Evolutionary conservation across 1,140 invertebrate species (phyloP).

Genomic region (Drosophila pruinosa): DNA sequence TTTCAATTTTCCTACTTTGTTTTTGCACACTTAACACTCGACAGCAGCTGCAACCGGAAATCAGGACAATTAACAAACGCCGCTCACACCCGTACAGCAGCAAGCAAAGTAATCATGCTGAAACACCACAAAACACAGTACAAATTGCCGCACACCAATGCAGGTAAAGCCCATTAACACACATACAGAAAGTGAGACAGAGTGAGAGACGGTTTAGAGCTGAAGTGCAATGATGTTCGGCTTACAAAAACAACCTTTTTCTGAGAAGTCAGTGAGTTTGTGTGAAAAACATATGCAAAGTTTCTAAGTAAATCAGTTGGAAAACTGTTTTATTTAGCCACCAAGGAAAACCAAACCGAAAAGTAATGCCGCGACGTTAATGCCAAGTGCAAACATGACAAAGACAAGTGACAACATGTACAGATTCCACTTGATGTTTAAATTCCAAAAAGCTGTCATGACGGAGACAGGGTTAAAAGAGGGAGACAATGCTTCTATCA

Average conservation of each 20-base stretch:
- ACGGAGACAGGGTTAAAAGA: neutral
- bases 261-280: constrained; percentile 7
- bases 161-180: constrained; percentile 21
- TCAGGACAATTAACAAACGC: constrained; percentile 37
- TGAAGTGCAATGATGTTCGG: constrained; percentile 26
- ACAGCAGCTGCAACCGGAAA: constrained; percentile 29
- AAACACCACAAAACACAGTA: constrained; percentile 33
- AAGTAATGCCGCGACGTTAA: constrained; percentile 18
- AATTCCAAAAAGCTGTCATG: neutral
- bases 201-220: constrained; percentile 10
- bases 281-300: constrained; percentile 15
- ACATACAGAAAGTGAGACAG: neutral
- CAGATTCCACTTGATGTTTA: constrained; percentile 30
- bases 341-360: neutral
- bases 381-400: constrained; percentile 37
- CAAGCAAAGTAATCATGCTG: constrained; percentile 32
- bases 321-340: constrained; percentile 24
- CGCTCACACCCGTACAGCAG: neutral
- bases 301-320: constrained; percentile 27
- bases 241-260: constrained; percentile 1
- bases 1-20: constrained; percentile 23
- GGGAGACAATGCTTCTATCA: constrained; percentile 13
- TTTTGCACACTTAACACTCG: constrained; percentile 7
- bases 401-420: constrained; percentile 35
- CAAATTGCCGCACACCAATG: constrained; percentile 32